Evolutionary conservation across 2,113 vertebrate genomes (phyloP), one percentile per base, ranked within the genome.

Genomic region (Paramormyrops kingsleyae): DNA sequence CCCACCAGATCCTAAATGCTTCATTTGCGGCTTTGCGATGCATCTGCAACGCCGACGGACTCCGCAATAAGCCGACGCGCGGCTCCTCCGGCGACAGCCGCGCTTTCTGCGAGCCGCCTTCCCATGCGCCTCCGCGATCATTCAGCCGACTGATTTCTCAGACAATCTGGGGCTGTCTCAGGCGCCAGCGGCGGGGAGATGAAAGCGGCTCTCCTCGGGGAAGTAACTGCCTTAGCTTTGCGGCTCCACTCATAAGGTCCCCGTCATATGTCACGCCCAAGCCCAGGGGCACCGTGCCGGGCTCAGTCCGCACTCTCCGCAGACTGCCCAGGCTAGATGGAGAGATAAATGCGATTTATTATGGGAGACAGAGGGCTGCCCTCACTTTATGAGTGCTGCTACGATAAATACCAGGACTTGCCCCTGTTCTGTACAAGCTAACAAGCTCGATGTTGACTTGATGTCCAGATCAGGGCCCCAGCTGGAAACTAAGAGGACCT

Each of bases 131-230:
- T 90, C 53, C 59, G 24, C 50, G 50, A 83, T 88, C 53, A 59
- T 83, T 83, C 47, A 66, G 62, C 70, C 35, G 91, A 94, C 93
- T 95, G 95, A 95, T 90, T 92, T 91, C 89, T 95, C 94, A 96
- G 96, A 96, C 96, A 93, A 95, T 96, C 95, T 94, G 92, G 95
- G 95, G 94, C 94, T 95, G 95, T 95, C 93, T 89, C 94, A 96
- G 96, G 96, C 96, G 96, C 96, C 96, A 97, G 96, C 93, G 96
- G 96, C 96, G 96, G 96, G 92, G 94, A 97, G 96, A 97, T 97
- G 96, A 97, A 97, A 97, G 96, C 93, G 93, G 93, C 95, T 94
- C 96, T 96, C 96, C 96, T 95, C 93, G 95, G 96, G 96, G 95
- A 97, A 96, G 95, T 89, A 95, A 95, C 95, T 96, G 96, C 95